Evolutionary conservation across 2,113 vertebrate species (phyloP).

Genomic region (Cichladusa arquata): DNA sequence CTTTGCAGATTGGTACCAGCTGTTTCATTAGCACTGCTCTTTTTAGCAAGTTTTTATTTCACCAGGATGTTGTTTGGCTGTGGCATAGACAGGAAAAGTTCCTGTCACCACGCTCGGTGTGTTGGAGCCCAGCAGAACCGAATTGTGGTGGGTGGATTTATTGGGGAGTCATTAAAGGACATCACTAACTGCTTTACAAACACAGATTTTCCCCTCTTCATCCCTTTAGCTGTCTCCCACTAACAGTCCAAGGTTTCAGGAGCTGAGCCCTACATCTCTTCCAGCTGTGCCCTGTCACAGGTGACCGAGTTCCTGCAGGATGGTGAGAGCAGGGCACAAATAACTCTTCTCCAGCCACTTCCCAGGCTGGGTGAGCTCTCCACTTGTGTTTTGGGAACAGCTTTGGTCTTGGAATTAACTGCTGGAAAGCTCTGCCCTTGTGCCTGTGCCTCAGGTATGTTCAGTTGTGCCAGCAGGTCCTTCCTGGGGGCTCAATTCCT

Average conservation of each 20-base stretch:
- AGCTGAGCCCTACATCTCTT: rapidly evolving
- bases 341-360: not conserved
- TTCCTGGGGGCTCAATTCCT: not conserved
- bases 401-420: not conserved
- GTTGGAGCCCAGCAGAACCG: not conserved
- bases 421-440: not conserved
- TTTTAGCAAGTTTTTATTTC: not conserved
- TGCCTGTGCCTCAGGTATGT: not conserved
- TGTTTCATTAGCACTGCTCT: slow-evolving; percentile 27
- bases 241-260: not conserved
- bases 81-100: not conserved
- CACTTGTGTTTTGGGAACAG: not conserved
- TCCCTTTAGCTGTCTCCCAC: not conserved
- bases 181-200: not conserved
- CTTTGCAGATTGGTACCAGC: slow-evolving; percentile 34
- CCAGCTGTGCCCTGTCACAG: not conserved
- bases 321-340: not conserved
- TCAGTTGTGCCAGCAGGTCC: not conserved
- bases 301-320: not conserved
- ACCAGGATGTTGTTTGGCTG: not conserved
- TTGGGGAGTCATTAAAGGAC: not conserved
- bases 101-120: not conserved
- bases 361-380: not conserved
- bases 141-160: not conserved
- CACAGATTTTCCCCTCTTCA: not conserved